Evolutionary conservation across 2,888 invertebrate species (phyloP).

Genomic region (Drosophila nigritarsus): DNA sequence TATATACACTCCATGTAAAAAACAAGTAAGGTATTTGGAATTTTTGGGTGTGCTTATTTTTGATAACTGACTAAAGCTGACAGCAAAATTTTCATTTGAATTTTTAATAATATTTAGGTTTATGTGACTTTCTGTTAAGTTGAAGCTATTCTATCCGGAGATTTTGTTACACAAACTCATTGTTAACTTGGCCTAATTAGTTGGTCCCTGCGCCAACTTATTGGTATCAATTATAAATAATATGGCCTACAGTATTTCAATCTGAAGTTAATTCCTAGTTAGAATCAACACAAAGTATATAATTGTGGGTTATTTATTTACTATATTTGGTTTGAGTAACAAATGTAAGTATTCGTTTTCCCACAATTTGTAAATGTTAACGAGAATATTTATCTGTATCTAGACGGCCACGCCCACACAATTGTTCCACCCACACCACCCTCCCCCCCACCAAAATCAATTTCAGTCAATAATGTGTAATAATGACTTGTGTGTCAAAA

Average conservation of each 20-base stretch:
- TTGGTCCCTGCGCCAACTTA: neutral
- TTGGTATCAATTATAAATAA: conserved; percentile 7
- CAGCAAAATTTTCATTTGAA: neutral
- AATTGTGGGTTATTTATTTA: conserved; percentile 15
- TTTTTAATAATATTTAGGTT: neutral
- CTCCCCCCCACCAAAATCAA: conserved; percentile 2
- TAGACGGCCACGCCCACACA: conserved; percentile 2
- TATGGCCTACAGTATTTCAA: neutral
- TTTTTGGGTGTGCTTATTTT: neutral
- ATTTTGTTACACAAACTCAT: neutral
- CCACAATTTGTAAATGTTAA: conserved; percentile 2
- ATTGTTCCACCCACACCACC: too few relatives aligned
- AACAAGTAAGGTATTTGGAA: neutral
- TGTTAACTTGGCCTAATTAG: neutral
- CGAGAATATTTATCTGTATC: neutral
- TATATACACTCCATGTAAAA: neutral
- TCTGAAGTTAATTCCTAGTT: neutral
- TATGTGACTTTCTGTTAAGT: neutral
- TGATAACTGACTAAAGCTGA: neutral
- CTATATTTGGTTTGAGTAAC: conserved; percentile 8
- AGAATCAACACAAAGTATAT: neutral
- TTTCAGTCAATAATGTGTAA: conserved; percentile 32
- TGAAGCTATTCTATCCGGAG: neutral
- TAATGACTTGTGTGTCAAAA: conserved; percentile 13
- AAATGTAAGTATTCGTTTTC: conserved; percentile 2